Base-by-base conservation (phyloP, 2,888 invertebrate genomes). In the Gymnosoma rotundatum region DNA sequence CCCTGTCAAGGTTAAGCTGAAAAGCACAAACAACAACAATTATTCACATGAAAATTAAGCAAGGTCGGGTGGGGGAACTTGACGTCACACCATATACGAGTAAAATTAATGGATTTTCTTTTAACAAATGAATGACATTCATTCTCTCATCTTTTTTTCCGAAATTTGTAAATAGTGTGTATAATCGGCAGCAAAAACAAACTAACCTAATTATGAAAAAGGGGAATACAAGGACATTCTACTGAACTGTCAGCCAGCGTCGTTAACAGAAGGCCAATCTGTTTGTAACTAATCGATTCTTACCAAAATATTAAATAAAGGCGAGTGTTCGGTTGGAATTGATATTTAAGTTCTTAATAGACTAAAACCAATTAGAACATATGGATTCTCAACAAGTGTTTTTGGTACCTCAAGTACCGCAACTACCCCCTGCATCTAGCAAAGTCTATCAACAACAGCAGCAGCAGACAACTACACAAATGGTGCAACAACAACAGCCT, bases 151-250 rank as follows among this genome's bases (percentile, higher is more conserved):
- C 32, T 50, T 50, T 58, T 18, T 21, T 48, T 32, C 42, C 42
- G 3, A 36, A 58, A 32, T 18, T 67, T 67, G 61, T 60, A n/a
- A 75, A 56, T 67, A 56, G 58, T 58, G 45, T 67, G 42, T 66
- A 83, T 60, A 18, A n/a, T 4, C 54, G 12, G 32, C 12, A 67
- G n/a, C 10, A 54, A 64, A n/a, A 56, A 21, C 16, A 18, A 56
- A 38, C 42, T 64, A 64, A 79, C 16, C 42, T 67, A 84, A 78
- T 72, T 82, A 82, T 79, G 79, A 75, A 72, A 79, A 88, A 87
- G 84, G 87, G 86, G 88, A 88, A 75, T 75, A 86, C 88, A 89
- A 89, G 89, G 88, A 88, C 87, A 89, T 76, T 66, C 25, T 25
- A 20, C 7, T 63, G 69, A 76, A 61, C 12, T 36, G 12, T 52